phyloP scores from a whole-genome alignment of 1,140 invertebrate genomes.

The Cotesia chilonis region DNA sequence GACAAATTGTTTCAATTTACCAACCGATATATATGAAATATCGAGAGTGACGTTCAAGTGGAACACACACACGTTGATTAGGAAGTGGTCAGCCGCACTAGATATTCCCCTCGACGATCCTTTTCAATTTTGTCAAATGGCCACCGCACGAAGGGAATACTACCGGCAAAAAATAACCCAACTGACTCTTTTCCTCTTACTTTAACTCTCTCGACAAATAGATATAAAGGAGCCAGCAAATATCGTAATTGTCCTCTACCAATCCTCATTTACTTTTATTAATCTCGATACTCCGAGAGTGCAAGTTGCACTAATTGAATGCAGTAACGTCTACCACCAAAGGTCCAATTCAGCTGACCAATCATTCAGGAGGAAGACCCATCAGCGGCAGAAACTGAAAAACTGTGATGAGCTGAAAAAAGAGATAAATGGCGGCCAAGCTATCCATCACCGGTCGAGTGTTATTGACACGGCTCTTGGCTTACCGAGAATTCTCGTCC shows the following conservation, averaged over 20 bases:
- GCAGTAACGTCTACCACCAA: background rate
- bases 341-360: no score
- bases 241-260: conserved; percentile 44
- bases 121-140: conserved; percentile 39
- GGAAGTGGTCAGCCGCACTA: conserved; percentile 28
- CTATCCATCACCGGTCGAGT: conserved; percentile 60
- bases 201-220: background rate
- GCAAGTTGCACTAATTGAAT: conserved; percentile 20
- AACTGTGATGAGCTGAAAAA: conserved; percentile 47
- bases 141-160: background rate
- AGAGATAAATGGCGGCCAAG: conserved; percentile 62
- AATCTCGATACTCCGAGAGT: conserved; percentile 16
- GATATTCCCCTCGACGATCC: conserved; percentile 31
- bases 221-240: conserved; percentile 40
- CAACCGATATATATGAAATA: conserved; percentile 17
- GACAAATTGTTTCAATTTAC: conserved; percentile 31
- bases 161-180: no score
- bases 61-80: conserved; percentile 35
- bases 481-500: conserved; percentile 29
- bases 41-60: background rate
- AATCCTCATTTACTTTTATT: conserved; percentile 32
- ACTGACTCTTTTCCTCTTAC: no score
- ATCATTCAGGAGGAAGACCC: background rate
- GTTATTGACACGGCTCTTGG: conserved; percentile 58
- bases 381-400: background rate